Evolutionary conservation across 2,888 invertebrate genomes (phyloP), one percentile per base, ranked within the genome.

Genomic region (Aproaerema taeniolella): DNA sequence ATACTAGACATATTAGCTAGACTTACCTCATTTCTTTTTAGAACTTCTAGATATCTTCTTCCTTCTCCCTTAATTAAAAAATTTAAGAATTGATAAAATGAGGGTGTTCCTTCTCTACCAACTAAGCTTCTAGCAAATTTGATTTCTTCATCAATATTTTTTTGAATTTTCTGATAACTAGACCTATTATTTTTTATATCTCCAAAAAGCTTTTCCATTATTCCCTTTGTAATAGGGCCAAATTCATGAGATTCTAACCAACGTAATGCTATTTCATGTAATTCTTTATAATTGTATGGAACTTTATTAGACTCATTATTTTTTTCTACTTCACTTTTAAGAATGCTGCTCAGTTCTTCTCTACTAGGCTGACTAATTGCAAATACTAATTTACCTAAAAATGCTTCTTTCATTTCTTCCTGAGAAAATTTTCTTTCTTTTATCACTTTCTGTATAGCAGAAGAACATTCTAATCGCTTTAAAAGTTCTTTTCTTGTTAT

Each of bases 81-180:
- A 54, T 44, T 46, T 53, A 65, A 59, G 50, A 67, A 65, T 47
- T 58, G 50, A 57, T 61, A 42, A 60, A 60, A 67, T 53, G 38
- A 39, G 47, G 61, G 53, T 58, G 46, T 63, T 41, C 56, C 61
- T 41, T 64, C 53, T 56, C 38, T 59, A 52, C 67, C 63, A 43
- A 49, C 55, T 14, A 65, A 52, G 56, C 55, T 62, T 59, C 42
- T 63, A 53, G 58, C 61, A 55, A 65, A 61, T 58, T 49, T 57
- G 13, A 50, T 47, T 53, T 54, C 58, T 48, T 58, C 53, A 49
- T 42, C 11, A 41, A 39, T 45, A 33, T 41, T 41, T 17, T 40
- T 42, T 42, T 42, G 41, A 42, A 34, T 44, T 10, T 45, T 34
- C 11, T 28, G 7, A 41, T 45, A 50, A 49, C 50, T 57, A 39